These are phyloP conservation scores for Aleiodes sp. DNA, from an alignment of 1,140 invertebrate species.

Conservation along the genomic window DNA sequence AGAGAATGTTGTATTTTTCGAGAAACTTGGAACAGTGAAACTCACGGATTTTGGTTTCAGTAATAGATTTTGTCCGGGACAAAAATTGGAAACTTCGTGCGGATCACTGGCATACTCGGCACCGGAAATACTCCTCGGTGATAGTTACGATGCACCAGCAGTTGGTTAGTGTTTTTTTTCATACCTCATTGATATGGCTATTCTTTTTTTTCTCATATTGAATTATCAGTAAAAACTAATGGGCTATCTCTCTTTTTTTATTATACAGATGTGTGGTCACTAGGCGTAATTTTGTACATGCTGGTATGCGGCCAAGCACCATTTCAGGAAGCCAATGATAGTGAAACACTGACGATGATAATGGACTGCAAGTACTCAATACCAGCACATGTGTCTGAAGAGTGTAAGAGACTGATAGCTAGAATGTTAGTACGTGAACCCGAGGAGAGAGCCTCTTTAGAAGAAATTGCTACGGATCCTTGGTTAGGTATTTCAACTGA, in stretches of 20 bases:
- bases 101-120: constrained; percentile 99
- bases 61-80: constrained; percentile 95
- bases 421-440: constrained; percentile 94
- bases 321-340: constrained; percentile 99
- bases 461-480: constrained; percentile 87
- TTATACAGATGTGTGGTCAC: constrained; percentile 91
- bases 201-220: neutral
- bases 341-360: constrained; percentile 98
- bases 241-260: neutral
- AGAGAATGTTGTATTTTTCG: constrained; percentile 99
- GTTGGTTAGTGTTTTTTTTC: constrained; percentile 74
- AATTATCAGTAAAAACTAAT: neutral
- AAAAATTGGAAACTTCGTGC: constrained; percentile 98
- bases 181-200: no score
- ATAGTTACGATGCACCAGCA: constrained; percentile 92
- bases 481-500: constrained; percentile 78
- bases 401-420: constrained; percentile 87
- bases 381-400: constrained; percentile 86
- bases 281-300: constrained; percentile 99
- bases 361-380: constrained; percentile 99
- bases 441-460: constrained; percentile 85
- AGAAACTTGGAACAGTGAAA: constrained; percentile 96
- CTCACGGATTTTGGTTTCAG: constrained; percentile 99
- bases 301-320: constrained; percentile 96
- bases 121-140: constrained; percentile 97